phyloP scores from a whole-genome alignment of 2,797 vertebrate genomes.

The Megaceryle alcyon region DNA sequence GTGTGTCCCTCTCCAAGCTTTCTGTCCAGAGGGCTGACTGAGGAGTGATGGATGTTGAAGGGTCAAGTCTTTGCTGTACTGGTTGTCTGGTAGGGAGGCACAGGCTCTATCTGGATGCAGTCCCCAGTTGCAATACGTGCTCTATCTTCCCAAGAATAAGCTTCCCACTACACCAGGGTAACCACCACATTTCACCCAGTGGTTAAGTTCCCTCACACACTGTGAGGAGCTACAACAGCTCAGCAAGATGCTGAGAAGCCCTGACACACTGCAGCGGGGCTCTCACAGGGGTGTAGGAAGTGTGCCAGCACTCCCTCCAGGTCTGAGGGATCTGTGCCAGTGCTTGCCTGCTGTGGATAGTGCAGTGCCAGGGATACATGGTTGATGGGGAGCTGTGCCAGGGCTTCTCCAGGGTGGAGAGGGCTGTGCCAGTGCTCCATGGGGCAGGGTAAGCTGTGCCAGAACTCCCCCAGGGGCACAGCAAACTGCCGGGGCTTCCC shows the following conservation, averaged over 20 bases:
- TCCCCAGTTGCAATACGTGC: not conserved
- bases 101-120: not conserved
- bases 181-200: not conserved
- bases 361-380: not conserved
- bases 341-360: not conserved
- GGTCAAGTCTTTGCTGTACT: not conserved
- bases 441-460: not conserved
- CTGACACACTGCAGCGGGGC: not conserved
- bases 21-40: not conserved
- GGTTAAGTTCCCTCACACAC: not conserved
- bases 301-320: not conserved
- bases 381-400: not conserved
- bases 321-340: not conserved
- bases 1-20: rapidly evolving
- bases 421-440: not conserved
- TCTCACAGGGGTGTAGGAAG: not conserved
- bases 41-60: not conserved
- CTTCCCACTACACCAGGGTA: rapidly evolving
- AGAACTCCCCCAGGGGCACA: not conserved
- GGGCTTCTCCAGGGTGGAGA: not conserved
- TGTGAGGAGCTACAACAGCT: not conserved
- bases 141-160: not conserved
- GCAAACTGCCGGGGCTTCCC: not conserved
- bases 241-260: not conserved
- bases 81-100: not conserved